phyloP scores from a whole-genome alignment of 2,113 vertebrate species.

The Saimiri boliviensis region DNA sequence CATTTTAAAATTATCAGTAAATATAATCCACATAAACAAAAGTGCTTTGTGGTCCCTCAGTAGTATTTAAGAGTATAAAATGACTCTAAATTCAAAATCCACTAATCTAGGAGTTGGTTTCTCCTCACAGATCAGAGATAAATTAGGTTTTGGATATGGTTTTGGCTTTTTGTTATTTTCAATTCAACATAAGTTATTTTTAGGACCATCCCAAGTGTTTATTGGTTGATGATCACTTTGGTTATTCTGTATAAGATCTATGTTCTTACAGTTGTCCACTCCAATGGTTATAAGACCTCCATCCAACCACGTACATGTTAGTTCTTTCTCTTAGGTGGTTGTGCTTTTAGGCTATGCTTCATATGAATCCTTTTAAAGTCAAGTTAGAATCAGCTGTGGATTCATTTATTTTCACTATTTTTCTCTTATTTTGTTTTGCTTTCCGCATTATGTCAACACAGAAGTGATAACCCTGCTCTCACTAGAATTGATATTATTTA shows the following conservation, averaged over 20 bases:
- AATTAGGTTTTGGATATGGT: neutral
- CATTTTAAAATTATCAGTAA: neutral
- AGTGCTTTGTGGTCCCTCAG: neutral
- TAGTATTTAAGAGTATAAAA: neutral
- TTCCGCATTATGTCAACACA: neutral
- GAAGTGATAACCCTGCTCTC: neutral
- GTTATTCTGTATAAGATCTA: neutral
- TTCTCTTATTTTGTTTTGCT: neutral
- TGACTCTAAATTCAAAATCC: neutral
- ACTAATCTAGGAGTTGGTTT: neutral
- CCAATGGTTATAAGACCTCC: neutral
- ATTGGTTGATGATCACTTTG: neutral
- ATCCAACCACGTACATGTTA: neutral
- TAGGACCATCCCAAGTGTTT: neutral
- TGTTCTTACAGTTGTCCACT: neutral
- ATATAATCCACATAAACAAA: neutral
- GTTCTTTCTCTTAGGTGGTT: neutral
- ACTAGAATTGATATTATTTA: neutral
- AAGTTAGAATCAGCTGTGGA: neutral
- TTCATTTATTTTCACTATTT: neutral
- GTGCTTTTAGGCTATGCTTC: neutral
- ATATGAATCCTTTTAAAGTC: neutral
- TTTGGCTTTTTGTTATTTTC: neutral
- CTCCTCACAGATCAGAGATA: neutral
- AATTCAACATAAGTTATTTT: neutral